Evolutionary conservation across 2,888 invertebrate genomes (phyloP), one percentile per base, ranked within the genome.

Genomic region (Venusia cambrica): DNA sequence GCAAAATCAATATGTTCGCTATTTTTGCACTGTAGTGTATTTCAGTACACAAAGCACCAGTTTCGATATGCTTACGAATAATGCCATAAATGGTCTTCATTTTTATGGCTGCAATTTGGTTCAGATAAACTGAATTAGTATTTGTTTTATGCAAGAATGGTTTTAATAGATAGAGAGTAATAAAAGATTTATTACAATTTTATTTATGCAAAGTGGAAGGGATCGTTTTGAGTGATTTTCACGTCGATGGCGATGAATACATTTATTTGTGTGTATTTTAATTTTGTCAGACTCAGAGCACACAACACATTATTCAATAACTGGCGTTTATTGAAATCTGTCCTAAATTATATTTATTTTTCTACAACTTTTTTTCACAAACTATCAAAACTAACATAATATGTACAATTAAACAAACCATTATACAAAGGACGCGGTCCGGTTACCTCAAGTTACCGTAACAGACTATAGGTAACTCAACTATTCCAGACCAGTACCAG

Each of bases 41-140:
- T 49, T 46, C 48, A 52, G 63, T 67, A 67, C 57, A 68, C 66
- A 72, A 66, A 73, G 65, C 68, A 67, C 58, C 71, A 59, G 69
- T 76, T 84, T 81, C 74, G 85, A 81, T 84, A 83, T 83, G 84
- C 83, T 67, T 65, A 69, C 71, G 66, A 79, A 84, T 81, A 81
- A 79, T 73, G 73, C 73, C 73, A 79, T 84, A 83, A 81, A 81
- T 75, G 81, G 68, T 74, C 64, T 73, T 73, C 76, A 77, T 69
- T 80, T 87, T 85, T 85, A 87, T 79, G 73, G 72, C 76, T 73
- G 76, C 73, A 78, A 84, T 84, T 85, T 75, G 63, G 70, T 65
- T 66, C 58, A 67, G 72, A 73, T 70, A 32, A 38, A 65, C 64
- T 59, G 68, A 74, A 75, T 76, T 78, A 75, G 73, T 76, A 67